Conservation (phyloP, 2,888 invertebrate species). For the Boloria euphrosyne region DNA sequence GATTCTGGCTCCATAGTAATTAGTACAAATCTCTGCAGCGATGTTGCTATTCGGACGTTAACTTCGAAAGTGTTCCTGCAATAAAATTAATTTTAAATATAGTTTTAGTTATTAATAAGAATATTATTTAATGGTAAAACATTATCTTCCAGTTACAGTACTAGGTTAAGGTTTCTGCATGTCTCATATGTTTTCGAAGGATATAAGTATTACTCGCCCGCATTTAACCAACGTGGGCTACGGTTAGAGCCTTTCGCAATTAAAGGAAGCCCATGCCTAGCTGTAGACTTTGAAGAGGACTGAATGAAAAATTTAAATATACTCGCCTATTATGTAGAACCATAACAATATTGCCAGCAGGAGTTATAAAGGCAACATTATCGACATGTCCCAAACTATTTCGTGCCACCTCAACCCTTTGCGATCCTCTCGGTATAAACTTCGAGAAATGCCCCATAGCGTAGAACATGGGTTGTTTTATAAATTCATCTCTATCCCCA, state of each 20-base stretch:
- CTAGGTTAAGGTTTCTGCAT: too few species aligned
- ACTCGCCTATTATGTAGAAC: constrained; percentile 68
- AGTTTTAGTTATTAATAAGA: background rate
- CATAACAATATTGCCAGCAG: constrained; percentile 57
- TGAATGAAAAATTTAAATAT: background rate
- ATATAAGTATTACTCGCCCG: too few species aligned
- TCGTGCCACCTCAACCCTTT: constrained; percentile 47
- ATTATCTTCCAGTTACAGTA: too few species aligned
- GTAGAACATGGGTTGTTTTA: constrained; percentile 94
- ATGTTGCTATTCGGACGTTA: constrained; percentile 48
- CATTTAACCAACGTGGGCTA: too few species aligned
- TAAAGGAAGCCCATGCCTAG: background rate
- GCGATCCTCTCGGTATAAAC: constrained; percentile 84
- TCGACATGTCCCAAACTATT: constrained; percentile 42
- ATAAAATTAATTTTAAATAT: constrained; percentile 27
- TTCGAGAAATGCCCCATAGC: constrained; percentile 90
- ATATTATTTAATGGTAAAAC: too few species aligned
- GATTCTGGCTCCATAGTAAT: constrained; percentile 65
- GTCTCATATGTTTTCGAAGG: too few species aligned
- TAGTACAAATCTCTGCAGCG: constrained; percentile 45
- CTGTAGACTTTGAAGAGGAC: background rate
- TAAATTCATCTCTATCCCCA: constrained; percentile 84
- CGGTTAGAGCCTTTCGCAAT: too few species aligned
- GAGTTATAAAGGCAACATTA: constrained; percentile 57
- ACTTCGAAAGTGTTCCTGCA: constrained; percentile 55